Evolutionary conservation across 1,140 invertebrate genomes (phyloP).

Genomic region (Riptortus pedestris): DNA sequence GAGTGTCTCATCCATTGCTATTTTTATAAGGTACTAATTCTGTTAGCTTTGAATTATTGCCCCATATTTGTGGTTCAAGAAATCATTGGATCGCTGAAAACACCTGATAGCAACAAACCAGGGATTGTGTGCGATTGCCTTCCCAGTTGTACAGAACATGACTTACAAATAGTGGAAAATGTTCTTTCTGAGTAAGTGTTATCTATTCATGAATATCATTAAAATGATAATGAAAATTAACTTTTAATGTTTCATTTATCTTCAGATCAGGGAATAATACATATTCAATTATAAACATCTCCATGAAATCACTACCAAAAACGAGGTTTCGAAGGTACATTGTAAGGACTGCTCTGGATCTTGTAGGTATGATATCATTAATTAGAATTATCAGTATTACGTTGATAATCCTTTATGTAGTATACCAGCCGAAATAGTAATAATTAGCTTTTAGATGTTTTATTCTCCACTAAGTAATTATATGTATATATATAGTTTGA

Average conservation of each 20-base stretch:
- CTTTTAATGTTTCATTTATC: not conserved
- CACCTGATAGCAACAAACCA: not conserved
- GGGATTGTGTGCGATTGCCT: not conserved
- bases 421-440: too few relatives aligned
- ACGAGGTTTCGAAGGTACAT: constrained; percentile 50
- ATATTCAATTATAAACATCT: not conserved
- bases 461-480: too few relatives aligned
- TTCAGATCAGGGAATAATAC: not conserved
- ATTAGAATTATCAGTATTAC: too few relatives aligned
- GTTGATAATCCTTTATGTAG: too few relatives aligned
- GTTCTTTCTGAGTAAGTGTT: not conserved
- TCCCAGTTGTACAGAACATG: not conserved
- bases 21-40: too few relatives aligned
- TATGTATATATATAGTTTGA: too few relatives aligned
- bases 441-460: too few relatives aligned
- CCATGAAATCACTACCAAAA: constrained; percentile 39
- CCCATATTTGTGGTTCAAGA: not conserved
- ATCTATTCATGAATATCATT: not conserved
- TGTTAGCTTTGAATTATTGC: too few relatives aligned
- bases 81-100: not conserved
- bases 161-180: not conserved
- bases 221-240: not conserved
- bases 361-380: constrained; percentile 47
- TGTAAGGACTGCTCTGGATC: constrained; percentile 47
- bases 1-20: too few relatives aligned